Evolutionary conservation across 2,797 vertebrate genomes (phyloP).

Genomic region (Peromyscus aztecus): DNA sequence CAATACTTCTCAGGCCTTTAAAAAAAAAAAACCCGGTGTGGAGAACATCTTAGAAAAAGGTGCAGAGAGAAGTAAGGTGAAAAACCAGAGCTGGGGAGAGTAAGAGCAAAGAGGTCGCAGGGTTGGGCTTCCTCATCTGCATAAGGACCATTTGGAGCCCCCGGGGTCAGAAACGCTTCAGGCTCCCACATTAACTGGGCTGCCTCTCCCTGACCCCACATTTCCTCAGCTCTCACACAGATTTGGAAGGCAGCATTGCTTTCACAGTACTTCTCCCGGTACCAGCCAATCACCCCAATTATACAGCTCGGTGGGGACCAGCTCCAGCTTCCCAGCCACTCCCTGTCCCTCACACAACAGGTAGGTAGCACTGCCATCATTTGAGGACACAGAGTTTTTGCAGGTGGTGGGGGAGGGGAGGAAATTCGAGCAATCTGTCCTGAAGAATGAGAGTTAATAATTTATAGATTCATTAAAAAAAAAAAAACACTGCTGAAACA

Average conservation of each 20-base stretch:
- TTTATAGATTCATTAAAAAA: slow-evolving; percentile 67
- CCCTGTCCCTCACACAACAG: not conserved
- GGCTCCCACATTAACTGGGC: not conserved
- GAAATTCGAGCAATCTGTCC: slow-evolving; percentile 57
- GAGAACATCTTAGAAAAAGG: not conserved
- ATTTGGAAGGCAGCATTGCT: slow-evolving; percentile 29
- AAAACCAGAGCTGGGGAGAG: not conserved
- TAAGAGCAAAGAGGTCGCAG: not conserved
- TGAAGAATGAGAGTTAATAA: slow-evolving; percentile 77
- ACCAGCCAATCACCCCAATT: not conserved
- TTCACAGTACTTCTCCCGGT: not conserved
- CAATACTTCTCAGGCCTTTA: not conserved
- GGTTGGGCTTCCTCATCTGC: not conserved
- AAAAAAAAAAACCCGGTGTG: not conserved
- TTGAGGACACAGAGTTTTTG: slow-evolving; percentile 43
- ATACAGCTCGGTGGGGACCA: not conserved
- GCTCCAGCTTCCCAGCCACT: not conserved
- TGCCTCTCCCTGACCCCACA: not conserved
- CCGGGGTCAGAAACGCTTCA: not conserved
- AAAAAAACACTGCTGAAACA: slow-evolving; percentile 68
- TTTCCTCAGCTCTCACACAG: not conserved
- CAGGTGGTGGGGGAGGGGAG: slow-evolving; percentile 1
- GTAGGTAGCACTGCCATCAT: not conserved
- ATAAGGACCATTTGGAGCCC: not conserved
- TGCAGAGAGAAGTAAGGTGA: not conserved